Conservation (phyloP, 2,888 invertebrate species). For the Tuta absoluta region DNA sequence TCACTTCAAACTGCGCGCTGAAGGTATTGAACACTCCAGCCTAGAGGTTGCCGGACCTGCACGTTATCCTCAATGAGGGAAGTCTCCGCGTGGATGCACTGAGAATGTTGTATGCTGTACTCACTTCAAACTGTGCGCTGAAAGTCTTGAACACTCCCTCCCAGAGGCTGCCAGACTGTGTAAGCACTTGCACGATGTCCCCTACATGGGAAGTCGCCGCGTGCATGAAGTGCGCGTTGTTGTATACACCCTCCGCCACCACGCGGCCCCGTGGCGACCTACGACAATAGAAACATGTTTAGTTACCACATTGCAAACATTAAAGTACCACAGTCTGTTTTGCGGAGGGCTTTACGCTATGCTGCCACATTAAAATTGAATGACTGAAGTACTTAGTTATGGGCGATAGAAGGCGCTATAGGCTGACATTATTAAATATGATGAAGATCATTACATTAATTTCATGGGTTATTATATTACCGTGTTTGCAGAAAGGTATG, state of each 20-base stretch:
- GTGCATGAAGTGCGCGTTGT: slow-evolving; percentile 95
- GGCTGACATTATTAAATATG: too few relatives aligned
- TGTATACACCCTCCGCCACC: slow-evolving; percentile 92
- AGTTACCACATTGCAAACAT: not conserved
- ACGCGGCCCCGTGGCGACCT: slow-evolving; percentile 87
- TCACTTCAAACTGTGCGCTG: slow-evolving; percentile 91
- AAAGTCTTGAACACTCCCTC: slow-evolving; percentile 96
- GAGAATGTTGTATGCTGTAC: slow-evolving; percentile 35
- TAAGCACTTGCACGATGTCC: slow-evolving; percentile 89
- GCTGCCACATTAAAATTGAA: too few relatives aligned
- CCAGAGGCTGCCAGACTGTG: slow-evolving; percentile 91
- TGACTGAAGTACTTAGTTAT: too few relatives aligned
- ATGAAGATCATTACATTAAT: too few relatives aligned
- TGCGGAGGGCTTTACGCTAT: too few relatives aligned
- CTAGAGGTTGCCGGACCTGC: slow-evolving; percentile 90
- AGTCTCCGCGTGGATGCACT: slow-evolving; percentile 59
- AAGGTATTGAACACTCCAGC: slow-evolving; percentile 96
- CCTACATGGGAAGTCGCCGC: slow-evolving; percentile 93
- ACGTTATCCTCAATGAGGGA: slow-evolving; percentile 92
- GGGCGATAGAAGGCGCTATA: too few relatives aligned
- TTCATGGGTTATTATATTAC: too few relatives aligned
- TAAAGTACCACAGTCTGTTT: too few relatives aligned
- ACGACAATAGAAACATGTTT: slow-evolving; percentile 25
- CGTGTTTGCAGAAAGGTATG: too few relatives aligned
- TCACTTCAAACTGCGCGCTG: slow-evolving; percentile 91